Percentiles rank a stretch among this genome's conserved stretches.
These are phyloP conservation scores for Schizothorax lantsangensis DNA, from an alignment of 2,797 vertebrate genomes.

Conservation along the genomic window DNA sequence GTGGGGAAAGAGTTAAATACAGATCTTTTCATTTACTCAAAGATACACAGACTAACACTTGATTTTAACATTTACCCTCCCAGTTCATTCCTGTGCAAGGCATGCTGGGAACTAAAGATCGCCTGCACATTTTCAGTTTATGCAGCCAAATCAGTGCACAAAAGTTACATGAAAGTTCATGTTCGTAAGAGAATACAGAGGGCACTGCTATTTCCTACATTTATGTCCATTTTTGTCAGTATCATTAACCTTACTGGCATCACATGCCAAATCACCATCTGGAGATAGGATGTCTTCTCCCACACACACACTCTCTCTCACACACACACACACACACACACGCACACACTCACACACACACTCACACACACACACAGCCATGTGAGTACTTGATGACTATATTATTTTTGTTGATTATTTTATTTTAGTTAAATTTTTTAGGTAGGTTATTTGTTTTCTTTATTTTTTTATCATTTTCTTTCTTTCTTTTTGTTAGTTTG, in stretches of 20 bases:
- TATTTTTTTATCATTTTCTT: neutral
- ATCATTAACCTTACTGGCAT: slow-evolving; percentile 16
- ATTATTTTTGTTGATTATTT: neutral
- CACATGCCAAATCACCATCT: slow-evolving; percentile 1
- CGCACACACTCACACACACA: neutral
- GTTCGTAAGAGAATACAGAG: neutral
- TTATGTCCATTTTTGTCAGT: slow-evolving; percentile 5
- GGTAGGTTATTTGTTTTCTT: neutral
- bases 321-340: neutral
- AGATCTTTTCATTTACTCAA: neutral
- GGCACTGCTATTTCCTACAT: neutral
- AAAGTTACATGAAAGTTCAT: neutral
- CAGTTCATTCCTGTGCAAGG: neutral
- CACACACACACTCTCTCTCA: neutral
- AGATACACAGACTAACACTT: neutral
- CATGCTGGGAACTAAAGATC: neutral
- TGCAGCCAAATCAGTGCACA: neutral
- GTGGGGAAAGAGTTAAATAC: neutral
- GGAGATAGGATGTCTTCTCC: slow-evolving; percentile 3
- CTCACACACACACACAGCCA: neutral
- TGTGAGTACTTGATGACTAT: neutral
- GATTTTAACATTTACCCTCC: neutral
- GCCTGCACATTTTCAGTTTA: neutral
- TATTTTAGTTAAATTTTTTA: neutral
- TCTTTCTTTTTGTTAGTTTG: neutral